Conservation (phyloP, 1,140 invertebrate genomes). For the Diabrotica undecimpunctata region DNA sequence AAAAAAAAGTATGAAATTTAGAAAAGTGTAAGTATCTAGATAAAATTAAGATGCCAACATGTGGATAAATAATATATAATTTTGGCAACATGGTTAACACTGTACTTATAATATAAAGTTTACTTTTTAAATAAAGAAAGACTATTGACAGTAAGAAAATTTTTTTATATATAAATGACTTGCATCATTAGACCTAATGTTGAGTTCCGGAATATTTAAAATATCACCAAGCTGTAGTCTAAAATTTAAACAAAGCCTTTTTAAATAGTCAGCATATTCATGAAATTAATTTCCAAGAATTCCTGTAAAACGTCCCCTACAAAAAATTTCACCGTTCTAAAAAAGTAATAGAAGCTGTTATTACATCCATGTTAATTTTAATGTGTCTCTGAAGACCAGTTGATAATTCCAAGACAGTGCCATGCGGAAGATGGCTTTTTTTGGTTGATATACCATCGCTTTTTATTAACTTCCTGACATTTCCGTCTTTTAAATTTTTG, state of each 20-base stretch:
- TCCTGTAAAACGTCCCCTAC: background rate
- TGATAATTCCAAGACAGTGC: conserved; percentile 32
- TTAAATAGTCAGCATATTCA: background rate
- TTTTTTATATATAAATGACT: no score
- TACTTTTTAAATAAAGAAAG: no score
- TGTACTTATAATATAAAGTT: no score
- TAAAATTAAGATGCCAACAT: no score
- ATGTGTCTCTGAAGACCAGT: conserved; percentile 29
- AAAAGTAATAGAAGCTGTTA: conserved; percentile 4
- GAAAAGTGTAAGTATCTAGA: no score
- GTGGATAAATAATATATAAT: no score
- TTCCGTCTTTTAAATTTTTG: conserved; percentile 47
- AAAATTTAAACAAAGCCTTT: background rate
- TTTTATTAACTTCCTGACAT: conserved; percentile 55
- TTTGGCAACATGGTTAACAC: no score
- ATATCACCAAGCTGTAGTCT: no score
- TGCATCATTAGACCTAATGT: no score
- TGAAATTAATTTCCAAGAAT: background rate
- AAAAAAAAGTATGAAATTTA: no score
- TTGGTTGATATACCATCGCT: conserved; percentile 47
- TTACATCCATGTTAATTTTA: conserved; percentile 27
- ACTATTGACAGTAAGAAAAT: no score
- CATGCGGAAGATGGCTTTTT: conserved; percentile 31
- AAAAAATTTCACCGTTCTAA: background rate
- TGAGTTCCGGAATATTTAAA: no score